These are phyloP conservation scores for Perithous albicinctus DNA, from an alignment of 2,888 invertebrate species.

Conservation along the genomic window DNA sequence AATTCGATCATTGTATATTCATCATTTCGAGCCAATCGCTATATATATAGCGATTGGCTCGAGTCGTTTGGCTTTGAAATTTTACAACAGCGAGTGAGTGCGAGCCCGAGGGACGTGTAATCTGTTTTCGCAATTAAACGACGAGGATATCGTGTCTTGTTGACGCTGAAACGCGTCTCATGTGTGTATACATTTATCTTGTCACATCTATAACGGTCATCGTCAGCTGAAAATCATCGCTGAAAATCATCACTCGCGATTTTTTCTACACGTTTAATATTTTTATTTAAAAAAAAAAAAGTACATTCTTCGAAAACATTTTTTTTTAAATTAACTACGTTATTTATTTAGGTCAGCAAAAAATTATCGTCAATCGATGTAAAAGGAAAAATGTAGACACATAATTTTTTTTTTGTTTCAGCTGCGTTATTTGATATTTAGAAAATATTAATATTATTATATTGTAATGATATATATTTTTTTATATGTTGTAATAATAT, in stretches of 20 bases:
- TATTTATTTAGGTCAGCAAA: too few species aligned
- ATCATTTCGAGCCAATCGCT: too few species aligned
- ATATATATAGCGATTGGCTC: constrained; percentile 3
- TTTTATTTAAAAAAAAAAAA: too few species aligned
- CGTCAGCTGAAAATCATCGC: not conserved
- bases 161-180: constrained; percentile 9
- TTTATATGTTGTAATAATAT: too few species aligned
- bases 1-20: constrained; percentile 22
- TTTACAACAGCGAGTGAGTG: constrained; percentile 12
- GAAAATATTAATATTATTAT: too few species aligned
- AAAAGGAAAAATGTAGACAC: too few species aligned
- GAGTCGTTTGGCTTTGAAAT: constrained; percentile 22
- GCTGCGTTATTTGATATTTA: too few species aligned
- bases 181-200: constrained; percentile 15
- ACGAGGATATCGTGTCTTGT: constrained; percentile 23
- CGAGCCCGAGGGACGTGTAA: constrained; percentile 16
- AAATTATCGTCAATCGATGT: too few species aligned
- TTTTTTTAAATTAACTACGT: too few species aligned
- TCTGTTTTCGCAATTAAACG: constrained; percentile 49
- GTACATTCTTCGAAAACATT: too few species aligned
- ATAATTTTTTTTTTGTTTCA: too few species aligned
- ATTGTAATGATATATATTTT: too few species aligned
- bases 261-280: not conserved
- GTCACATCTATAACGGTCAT: constrained; percentile 18
- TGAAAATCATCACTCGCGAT: not conserved